Evolutionary conservation across 2,113 vertebrate species (phyloP), one percentile per base, ranked within the genome.

Genomic region (Chionis minor): DNA sequence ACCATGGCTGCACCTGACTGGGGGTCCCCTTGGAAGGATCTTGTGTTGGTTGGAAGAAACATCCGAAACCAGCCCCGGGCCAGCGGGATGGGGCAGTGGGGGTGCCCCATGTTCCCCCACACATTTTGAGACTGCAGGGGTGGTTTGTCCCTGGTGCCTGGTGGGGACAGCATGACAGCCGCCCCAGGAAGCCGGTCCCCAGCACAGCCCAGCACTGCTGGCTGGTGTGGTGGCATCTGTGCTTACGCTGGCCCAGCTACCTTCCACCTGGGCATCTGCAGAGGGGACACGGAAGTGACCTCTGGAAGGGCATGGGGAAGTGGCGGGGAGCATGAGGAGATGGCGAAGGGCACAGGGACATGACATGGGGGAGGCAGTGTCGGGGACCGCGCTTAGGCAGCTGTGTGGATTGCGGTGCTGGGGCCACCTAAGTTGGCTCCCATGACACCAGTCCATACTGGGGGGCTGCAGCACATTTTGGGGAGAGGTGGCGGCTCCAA

Each of bases 391-490:
- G 22, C 56, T 58, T 2, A 1, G 63, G 62, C 56, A 35, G 28
- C 44, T 10, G 45, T 8, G 40, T 38, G 44, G 33, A 27, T 30
- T 2, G 6, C 15, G 4, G 86, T 33, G 22, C 67, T 4, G 75
- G 66, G 86, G 75, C 55, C 28, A 33, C 47, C 22, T 10, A 12
- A n/a, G 33, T 23, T 22, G 38, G 45, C 27, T 38, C 21, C 52
- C 9, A 2, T 15, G 12, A 18, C n/a, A 69, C 21, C 3, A 1
- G 51, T 10, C 26, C 26, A 3, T 59, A 18, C 55, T 8, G 27
- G 33, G n/a, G 40, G 27, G 35, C 32, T 66, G 42, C 52, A 6
- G 22, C 2, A 2, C 1, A 1, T 55, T 55, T 10, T 7, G 5
- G 9, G 51, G 75, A 38, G 66, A 11, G 1, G 12, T 7, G 5